Evolutionary conservation across 2,113 vertebrate species (phyloP).

Genomic region (Poeciliopsis prolifica): DNA sequence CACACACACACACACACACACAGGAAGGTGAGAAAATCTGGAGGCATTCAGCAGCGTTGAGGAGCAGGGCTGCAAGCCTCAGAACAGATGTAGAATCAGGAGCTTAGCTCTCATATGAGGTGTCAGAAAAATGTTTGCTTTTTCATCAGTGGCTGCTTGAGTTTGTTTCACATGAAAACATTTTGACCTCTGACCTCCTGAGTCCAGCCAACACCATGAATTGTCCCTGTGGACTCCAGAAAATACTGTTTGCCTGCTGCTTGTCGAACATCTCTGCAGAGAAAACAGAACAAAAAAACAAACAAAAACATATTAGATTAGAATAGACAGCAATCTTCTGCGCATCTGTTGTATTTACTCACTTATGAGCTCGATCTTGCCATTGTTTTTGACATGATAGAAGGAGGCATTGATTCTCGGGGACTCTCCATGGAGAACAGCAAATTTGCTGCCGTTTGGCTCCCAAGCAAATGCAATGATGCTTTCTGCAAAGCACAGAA

Average conservation of each 20-base stretch:
- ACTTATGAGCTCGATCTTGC: conserved; percentile 98
- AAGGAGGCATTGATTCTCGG: conserved; percentile 94
- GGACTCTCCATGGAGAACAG: conserved; percentile 93
- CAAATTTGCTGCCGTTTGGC: conserved; percentile 97
- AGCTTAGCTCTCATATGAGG: conserved; percentile 69
- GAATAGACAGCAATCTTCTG: neutral
- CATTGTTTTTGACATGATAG: conserved; percentile 98
- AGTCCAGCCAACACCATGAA: conserved; percentile 96
- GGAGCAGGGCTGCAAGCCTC: conserved; percentile 30
- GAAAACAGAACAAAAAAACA: neutral
- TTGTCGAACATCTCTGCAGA: conserved; percentile 93
- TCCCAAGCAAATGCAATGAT: conserved; percentile 99
- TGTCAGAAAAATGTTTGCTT: conserved; percentile 60
- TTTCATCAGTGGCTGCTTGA: conserved; percentile 49
- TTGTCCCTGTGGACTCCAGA: conserved; percentile 99
- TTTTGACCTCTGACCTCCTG: conserved; percentile 84
- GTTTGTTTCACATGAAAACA: neutral
- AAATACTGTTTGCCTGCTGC: conserved; percentile 99
- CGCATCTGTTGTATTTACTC: conserved; percentile 59
- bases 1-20: neutral
- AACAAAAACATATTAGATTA: neutral
- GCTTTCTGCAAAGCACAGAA: conserved; percentile 79
- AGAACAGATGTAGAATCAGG: conserved; percentile 62
- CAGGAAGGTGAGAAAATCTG: neutral
- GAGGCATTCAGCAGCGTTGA: neutral